These are phyloP conservation scores for Neotragus pygmaeus DNA, from an alignment of 2,113 vertebrate species.

Conservation along the genomic window DNA sequence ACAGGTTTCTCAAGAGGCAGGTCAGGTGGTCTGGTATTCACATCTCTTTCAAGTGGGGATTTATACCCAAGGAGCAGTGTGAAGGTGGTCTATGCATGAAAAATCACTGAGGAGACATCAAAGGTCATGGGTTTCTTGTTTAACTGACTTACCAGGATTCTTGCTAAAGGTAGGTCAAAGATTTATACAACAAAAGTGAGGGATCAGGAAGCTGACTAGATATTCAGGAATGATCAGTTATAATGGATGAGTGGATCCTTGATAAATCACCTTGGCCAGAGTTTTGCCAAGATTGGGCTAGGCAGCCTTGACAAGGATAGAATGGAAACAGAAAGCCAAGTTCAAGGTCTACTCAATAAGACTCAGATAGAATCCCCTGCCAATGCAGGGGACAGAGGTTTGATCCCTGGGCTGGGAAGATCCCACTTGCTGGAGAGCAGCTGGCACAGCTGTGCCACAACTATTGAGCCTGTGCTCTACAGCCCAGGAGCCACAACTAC, in stretches of 20 bases:
- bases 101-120: not conserved
- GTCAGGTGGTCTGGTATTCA: too few species aligned
- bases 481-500: not conserved
- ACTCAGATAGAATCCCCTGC: not conserved
- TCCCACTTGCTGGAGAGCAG: not conserved
- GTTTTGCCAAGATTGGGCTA: not conserved
- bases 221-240: not conserved
- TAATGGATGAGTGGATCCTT: not conserved
- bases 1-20: too few species aligned
- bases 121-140: not conserved
- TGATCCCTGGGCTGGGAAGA: not conserved
- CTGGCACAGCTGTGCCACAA: not conserved
- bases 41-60: not conserved
- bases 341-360: not conserved
- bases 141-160: not conserved
- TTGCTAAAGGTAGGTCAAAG: not conserved
- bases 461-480: not conserved
- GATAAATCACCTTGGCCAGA: not conserved
- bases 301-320: not conserved
- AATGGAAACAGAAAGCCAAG: not conserved
- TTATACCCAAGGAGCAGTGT: not conserved
- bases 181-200: not conserved
- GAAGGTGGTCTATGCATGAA: not conserved
- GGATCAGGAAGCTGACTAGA: not conserved
- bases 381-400: not conserved